These are phyloP conservation scores for Manacus vitellinus DNA, from an alignment of 2,113 vertebrate genomes.

Conservation along the genomic window DNA sequence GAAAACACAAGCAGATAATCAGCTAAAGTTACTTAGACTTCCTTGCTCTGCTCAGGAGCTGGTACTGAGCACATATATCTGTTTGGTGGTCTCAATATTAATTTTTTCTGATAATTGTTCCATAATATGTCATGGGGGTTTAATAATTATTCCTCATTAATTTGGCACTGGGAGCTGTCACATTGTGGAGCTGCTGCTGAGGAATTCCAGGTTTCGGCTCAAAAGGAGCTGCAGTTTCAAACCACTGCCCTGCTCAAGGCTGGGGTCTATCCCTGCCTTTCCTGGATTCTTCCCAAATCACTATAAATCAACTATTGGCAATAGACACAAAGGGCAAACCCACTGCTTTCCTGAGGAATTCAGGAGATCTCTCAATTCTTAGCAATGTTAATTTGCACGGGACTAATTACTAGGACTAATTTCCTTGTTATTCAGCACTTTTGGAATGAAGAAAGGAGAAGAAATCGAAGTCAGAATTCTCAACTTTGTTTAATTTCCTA, in stretches of 20 bases:
- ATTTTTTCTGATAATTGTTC: background rate
- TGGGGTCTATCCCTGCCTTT: background rate
- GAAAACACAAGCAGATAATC: background rate
- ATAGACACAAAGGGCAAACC: background rate
- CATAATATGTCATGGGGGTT: background rate
- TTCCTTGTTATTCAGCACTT: background rate
- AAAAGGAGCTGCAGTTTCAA: background rate
- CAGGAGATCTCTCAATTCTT: background rate
- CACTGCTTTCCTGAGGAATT: background rate
- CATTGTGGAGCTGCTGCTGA: background rate
- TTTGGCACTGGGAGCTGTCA: background rate
- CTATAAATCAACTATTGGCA: background rate
- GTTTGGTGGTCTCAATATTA: background rate
- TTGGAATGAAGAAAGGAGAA: background rate
- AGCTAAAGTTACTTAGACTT: background rate
- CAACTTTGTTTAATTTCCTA: background rate
- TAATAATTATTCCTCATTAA: background rate
- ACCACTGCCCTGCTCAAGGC: background rate
- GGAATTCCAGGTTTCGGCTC: background rate
- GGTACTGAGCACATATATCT: background rate
- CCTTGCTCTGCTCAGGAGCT: background rate
- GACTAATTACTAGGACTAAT: background rate
- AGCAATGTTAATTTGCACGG: background rate
- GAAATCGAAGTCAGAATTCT: background rate
- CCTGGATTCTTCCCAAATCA: background rate